Evolutionary conservation across 1,140 invertebrate genomes (phyloP).

Genomic region (Chironomus tepperi): DNA sequence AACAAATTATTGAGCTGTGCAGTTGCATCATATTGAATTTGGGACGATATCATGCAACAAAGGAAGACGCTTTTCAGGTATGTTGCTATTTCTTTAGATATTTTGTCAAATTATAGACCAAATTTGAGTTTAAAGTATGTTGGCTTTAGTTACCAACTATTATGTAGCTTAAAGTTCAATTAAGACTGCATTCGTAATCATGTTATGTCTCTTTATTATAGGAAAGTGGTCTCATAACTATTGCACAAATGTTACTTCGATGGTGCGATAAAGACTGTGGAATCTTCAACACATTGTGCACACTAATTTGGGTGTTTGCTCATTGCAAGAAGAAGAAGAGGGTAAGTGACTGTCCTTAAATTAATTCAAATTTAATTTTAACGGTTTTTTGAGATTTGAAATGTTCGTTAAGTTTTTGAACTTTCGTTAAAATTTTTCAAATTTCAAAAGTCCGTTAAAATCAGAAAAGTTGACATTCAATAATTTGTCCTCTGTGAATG

Average conservation of each 20-base stretch:
- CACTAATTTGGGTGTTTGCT: conserved; percentile 53
- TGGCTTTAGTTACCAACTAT: too few species aligned
- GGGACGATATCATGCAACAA: conserved; percentile 33
- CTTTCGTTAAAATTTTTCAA: not conserved
- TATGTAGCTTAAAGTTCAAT: too few species aligned
- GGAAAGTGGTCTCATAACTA: conserved; percentile 35
- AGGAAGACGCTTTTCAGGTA: conserved; percentile 25
- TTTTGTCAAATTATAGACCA: not conserved
- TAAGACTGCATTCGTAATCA: conserved; percentile 15
- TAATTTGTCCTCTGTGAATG: too few species aligned
- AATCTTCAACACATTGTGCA: conserved; percentile 50
- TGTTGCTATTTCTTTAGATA: not conserved
- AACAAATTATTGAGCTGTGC: conserved; percentile 38
- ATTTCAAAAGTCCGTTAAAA: not conserved
- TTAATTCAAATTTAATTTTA: not conserved
- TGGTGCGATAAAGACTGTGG: conserved; percentile 53
- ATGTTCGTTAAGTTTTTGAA: too few species aligned
- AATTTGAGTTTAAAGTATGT: too few species aligned
- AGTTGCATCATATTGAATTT: conserved; percentile 39
- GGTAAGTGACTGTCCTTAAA: conserved; percentile 33
- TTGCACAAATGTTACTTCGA: conserved; percentile 45
- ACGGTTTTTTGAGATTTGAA: not conserved
- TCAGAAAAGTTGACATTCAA: too few species aligned
- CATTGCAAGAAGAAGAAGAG: conserved; percentile 45
- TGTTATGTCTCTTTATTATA: conserved; percentile 33